These are phyloP conservation scores for Hermatobates lingyangjiaoensis DNA, from an alignment of 1,140 invertebrate genomes.

Conservation along the genomic window DNA sequence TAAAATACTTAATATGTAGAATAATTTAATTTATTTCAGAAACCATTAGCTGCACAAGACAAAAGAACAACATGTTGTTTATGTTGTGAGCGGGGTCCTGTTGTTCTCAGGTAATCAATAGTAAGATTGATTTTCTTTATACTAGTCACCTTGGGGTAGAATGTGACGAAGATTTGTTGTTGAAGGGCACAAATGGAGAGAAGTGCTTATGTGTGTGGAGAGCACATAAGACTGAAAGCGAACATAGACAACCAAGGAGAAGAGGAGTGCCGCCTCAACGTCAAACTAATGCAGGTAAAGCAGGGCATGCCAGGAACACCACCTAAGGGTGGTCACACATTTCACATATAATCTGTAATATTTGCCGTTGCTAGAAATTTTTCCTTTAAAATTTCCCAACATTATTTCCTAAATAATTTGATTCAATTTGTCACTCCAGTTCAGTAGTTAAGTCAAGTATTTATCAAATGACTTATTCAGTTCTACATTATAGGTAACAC, in stretches of 20 bases:
- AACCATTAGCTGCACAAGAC: constrained; percentile 48
- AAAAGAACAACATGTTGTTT: constrained; percentile 49
- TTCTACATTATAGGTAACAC: too few relatives aligned
- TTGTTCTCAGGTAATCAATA: constrained; percentile 33
- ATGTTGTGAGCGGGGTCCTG: constrained; percentile 52
- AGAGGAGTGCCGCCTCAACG: constrained; percentile 44
- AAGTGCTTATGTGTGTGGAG: constrained; percentile 62
- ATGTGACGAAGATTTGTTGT: background rate
- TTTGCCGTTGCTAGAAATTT: too few relatives aligned
- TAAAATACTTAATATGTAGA: too few relatives aligned
- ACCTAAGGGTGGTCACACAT: too few relatives aligned
- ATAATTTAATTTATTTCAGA: too few relatives aligned
- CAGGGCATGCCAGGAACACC: too few relatives aligned
- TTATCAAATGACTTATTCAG: too few relatives aligned
- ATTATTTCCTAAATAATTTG: too few relatives aligned
- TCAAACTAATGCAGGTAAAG: constrained; percentile 47
- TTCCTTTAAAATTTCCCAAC: too few relatives aligned
- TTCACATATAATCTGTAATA: too few relatives aligned
- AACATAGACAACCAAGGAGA: constrained; percentile 63
- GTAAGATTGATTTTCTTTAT: background rate
- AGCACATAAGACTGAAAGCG: constrained; percentile 52
- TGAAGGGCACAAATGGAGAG: constrained; percentile 41
- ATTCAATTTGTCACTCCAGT: too few relatives aligned
- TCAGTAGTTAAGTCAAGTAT: too few relatives aligned
- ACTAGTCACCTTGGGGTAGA: background rate